phyloP scores from a whole-genome alignment of 2,888 invertebrate genomes.

The Miltochrista miniata region DNA sequence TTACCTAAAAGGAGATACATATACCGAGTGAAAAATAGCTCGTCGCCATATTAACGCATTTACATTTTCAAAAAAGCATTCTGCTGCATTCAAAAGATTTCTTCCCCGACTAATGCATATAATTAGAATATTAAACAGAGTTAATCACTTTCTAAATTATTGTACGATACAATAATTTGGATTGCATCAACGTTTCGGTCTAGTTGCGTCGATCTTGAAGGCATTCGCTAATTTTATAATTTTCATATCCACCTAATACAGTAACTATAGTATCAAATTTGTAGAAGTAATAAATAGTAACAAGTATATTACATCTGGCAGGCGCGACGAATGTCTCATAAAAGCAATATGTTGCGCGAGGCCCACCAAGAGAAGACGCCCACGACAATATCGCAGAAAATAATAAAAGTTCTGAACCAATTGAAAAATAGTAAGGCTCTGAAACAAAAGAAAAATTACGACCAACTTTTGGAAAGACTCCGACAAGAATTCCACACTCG shows the following conservation, averaged over 20 bases:
- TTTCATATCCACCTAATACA: not conserved
- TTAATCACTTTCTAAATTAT: too few relatives aligned
- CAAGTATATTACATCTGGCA: constrained; percentile 41
- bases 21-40: constrained; percentile 52
- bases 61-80: not conserved
- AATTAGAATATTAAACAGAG: not conserved
- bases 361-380: constrained; percentile 5
- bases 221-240: not conserved
- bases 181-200: not conserved
- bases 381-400: constrained; percentile 49
- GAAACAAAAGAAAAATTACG: constrained; percentile 42
- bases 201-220: not conserved
- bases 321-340: constrained; percentile 30
- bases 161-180: not conserved
- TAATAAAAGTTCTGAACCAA: constrained; percentile 49
- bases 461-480: constrained; percentile 45
- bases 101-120: not conserved
- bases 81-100: not conserved
- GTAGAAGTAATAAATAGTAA: constrained; percentile 13
- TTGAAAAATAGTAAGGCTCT: constrained; percentile 46
- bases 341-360: constrained; percentile 5
- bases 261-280: not conserved
- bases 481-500: constrained; percentile 49
- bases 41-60: constrained; percentile 59
- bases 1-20: constrained; percentile 60